These are phyloP conservation scores for Apocheima hispidaria DNA, from an alignment of 2,888 invertebrate genomes.

Conservation along the genomic window DNA sequence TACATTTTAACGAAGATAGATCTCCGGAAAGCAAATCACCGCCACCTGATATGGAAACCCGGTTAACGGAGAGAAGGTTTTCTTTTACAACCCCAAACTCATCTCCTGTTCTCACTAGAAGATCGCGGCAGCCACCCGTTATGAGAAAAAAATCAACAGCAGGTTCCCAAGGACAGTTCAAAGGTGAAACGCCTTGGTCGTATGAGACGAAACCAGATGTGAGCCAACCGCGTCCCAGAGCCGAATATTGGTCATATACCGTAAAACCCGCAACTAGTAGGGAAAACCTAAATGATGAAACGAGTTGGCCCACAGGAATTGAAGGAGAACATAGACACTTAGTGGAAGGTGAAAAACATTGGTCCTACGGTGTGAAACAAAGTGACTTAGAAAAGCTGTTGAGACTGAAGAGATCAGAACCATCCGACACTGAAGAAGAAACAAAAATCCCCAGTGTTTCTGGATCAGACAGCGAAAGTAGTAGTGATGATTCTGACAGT, in stretches of 20 bases:
- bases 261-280: slow-evolving; percentile 20
- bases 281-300: slow-evolving; percentile 15
- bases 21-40: slow-evolving; percentile 67
- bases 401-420: slow-evolving; percentile 75
- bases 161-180: slow-evolving; percentile 60
- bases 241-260: slow-evolving; percentile 28
- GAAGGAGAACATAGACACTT: slow-evolving; percentile 23
- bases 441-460: slow-evolving; percentile 51
- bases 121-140: slow-evolving; percentile 78
- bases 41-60: slow-evolving; percentile 57
- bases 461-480: slow-evolving; percentile 54
- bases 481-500: slow-evolving; percentile 65
- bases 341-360: slow-evolving; percentile 68
- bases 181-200: slow-evolving; percentile 78
- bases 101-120: slow-evolving; percentile 71
- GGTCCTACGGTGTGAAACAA: slow-evolving; percentile 82
- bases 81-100: slow-evolving; percentile 73
- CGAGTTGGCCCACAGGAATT: slow-evolving; percentile 10
- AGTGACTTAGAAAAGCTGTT: slow-evolving; percentile 78
- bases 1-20: slow-evolving; percentile 68
- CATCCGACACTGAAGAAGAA: slow-evolving; percentile 76
- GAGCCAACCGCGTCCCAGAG: slow-evolving; percentile 17
- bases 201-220: slow-evolving; percentile 53
- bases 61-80: slow-evolving; percentile 62
- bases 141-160: slow-evolving; percentile 76